Evolutionary conservation across 2,888 invertebrate species (phyloP).

Genomic region (Osmoderma eremita): DNA sequence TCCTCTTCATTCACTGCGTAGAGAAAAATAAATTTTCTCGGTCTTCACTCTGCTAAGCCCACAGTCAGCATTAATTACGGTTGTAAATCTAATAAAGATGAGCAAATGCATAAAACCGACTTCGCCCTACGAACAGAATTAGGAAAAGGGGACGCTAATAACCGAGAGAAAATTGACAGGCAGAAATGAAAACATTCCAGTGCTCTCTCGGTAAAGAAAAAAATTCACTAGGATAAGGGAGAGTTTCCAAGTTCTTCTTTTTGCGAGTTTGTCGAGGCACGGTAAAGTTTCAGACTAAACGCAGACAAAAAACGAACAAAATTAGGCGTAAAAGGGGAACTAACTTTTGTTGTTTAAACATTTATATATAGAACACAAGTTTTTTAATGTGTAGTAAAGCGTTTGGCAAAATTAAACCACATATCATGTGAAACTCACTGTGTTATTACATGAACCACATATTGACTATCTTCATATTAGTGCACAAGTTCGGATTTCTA

Average conservation of each 20-base stretch:
- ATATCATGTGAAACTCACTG: too few species aligned
- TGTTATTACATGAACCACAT: too few species aligned
- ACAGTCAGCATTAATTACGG: constrained; percentile 9
- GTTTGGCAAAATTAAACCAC: too few species aligned
- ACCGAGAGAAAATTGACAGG: constrained; percentile 23
- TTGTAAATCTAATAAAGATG: background rate
- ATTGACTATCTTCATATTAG: too few species aligned
- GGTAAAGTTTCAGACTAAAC: background rate
- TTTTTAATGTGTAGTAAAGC: too few species aligned
- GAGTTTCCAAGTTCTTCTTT: background rate
- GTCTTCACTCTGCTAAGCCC: too few species aligned
- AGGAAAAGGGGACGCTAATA: constrained; percentile 7
- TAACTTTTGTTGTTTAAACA: constrained; percentile 14
- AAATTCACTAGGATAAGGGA: background rate
- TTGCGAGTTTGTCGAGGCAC: background rate
- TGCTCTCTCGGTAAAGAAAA: background rate
- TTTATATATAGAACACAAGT: background rate
- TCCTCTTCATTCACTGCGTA: too few species aligned
- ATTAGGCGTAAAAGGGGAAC: constrained; percentile 1
- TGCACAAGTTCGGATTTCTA: too few species aligned
- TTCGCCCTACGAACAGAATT: constrained; percentile 1
- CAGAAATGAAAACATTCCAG: constrained; percentile 12
- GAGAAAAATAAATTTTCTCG: too few species aligned
- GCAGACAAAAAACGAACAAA: background rate
- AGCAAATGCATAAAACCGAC: background rate